Evolutionary conservation across 2,797 vertebrate genomes (phyloP), one percentile per base, ranked within the genome.

Genomic region (Thaleichthys pacificus): DNA sequence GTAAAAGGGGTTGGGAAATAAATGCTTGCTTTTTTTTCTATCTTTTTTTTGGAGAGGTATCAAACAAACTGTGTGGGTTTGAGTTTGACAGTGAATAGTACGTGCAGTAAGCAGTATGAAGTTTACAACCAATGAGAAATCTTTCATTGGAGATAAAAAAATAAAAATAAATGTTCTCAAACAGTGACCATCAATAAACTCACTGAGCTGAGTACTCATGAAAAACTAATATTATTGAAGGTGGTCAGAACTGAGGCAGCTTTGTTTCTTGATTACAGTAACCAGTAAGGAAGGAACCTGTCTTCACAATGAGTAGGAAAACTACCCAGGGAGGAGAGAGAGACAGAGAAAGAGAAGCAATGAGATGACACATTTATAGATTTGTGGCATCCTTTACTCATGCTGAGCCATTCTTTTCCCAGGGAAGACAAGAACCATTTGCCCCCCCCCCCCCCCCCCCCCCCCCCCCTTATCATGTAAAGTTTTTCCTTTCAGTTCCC

Each of bases 401-500:
- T n/a, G n/a, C 42, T 15, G 67, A 28, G 54, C 6, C n/a, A 49
- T 19, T 70, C 35, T n/a, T 68, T 76, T 78, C 79, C 76, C 74
- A 73, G 80, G 84, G 80, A 74, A 79, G 79, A 82, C 77, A 86
- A 71, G 61, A 87, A 72, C 81, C 77, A 87, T 85, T 86, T 90
- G 82, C 84, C 81, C 74, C 75, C 76, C 84, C 26, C 61, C 42
- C 30, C 26, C 61, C 42, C 30, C 4, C 8, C 5, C 83, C 14
- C 47, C 51, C 24, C 28, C 77, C 81, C 79, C 78, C 77, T 86
- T 88, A 88, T 87, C 79, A 85, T 84, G 85, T 81, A 76, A 77
- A 81, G 80, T 88, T 74, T 79, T 78, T 78, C 69, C 8, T 69
- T 81, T 83, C 82, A 56, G 86, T 91, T 84, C 85, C 78, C 86